A percentile compares a stretch with the other conserved stretches of the same genome.
Evolutionary conservation across 1,140 invertebrate genomes (phyloP).

Genomic region (Littorina saxatilis): DNA sequence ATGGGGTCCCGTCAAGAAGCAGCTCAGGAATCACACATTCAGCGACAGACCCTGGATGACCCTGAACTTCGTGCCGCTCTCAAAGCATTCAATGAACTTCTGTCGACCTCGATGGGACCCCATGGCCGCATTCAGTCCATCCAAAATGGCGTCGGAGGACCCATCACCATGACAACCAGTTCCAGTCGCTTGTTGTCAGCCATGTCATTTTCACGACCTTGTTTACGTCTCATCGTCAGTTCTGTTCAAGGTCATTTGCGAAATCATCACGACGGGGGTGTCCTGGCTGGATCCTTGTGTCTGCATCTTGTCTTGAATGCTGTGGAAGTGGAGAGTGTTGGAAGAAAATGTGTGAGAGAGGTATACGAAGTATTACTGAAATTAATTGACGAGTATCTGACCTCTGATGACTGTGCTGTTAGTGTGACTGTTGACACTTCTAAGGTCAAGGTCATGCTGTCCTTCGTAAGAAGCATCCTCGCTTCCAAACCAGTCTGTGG

Average conservation of each 20-base stretch:
- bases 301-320: constrained; percentile 44
- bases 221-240: constrained; percentile 48
- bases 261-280: constrained; percentile 52
- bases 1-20: constrained; percentile 27
- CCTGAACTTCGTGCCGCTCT: constrained; percentile 31
- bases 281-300: constrained; percentile 43
- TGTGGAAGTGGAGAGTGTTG: constrained; percentile 23
- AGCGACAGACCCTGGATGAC: constrained; percentile 3
- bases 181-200: constrained; percentile 41
- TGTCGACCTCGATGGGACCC: constrained; percentile 45
- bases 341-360: constrained; percentile 37
- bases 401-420: constrained; percentile 37
- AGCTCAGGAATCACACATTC: not conserved
- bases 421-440: constrained; percentile 41
- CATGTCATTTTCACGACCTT: constrained; percentile 48
- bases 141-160: constrained; percentile 52
- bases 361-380: constrained; percentile 47
- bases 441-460: constrained; percentile 46
- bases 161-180: constrained; percentile 48
- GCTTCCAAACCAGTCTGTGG: constrained; percentile 44
- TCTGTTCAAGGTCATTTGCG: constrained; percentile 50
- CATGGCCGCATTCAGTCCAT: constrained; percentile 50
- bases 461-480: constrained; percentile 48
- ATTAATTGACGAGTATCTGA: constrained; percentile 37
- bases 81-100: constrained; percentile 32